Evolutionary conservation across 2,113 vertebrate genomes (phyloP).

Genomic region (Geococcyx californianus): DNA sequence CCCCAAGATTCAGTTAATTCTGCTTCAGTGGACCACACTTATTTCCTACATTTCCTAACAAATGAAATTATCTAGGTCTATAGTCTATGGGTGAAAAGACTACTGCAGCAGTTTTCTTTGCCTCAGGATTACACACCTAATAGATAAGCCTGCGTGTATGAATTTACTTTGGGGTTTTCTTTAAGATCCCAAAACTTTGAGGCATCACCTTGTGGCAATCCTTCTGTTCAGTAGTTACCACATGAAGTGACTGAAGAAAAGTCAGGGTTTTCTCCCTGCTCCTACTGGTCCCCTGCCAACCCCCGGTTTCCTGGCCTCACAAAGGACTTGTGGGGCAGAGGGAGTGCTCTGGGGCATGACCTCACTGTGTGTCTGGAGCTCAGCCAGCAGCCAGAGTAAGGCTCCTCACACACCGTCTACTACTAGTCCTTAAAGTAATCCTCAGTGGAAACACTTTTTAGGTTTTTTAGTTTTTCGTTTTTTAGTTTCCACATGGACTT

Average conservation of each 20-base stretch:
- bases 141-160: neutral
- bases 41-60: neutral
- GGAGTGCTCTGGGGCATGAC: too few species aligned
- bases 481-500: neutral
- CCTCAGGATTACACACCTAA: neutral
- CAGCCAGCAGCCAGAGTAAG: neutral
- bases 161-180: neutral
- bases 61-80: neutral
- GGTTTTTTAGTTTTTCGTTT: too few species aligned
- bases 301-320: neutral
- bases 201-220: neutral
- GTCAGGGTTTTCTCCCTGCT: neutral
- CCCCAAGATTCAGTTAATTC: neutral
- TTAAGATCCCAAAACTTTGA: neutral
- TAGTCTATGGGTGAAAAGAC: too few species aligned
- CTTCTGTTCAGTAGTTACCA: neutral
- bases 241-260: neutral
- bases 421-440: rapidly evolving
- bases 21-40: neutral
- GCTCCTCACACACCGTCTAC: neutral
- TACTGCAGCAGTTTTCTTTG: neutral
- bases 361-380: neutral
- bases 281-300: rapidly evolving
- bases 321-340: neutral
- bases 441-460: neutral